Base-by-base conservation (phyloP, 2,113 vertebrate species). In the Odontophorus gujanensis region DNA sequence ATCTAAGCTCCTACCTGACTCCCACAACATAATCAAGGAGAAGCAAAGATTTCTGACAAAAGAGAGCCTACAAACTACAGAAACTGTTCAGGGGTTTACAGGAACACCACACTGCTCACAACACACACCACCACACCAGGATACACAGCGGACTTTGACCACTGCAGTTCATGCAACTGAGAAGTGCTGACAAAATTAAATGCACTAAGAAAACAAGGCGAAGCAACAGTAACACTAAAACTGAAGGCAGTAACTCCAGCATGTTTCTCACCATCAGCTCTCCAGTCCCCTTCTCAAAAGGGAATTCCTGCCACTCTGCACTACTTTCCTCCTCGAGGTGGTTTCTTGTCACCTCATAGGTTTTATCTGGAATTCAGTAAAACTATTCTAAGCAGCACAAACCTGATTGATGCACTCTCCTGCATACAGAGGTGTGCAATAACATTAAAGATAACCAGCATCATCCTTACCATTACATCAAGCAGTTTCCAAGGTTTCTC, bases 401-500 rank as follows among this genome's bases (percentile, higher is more conserved):
- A 80, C 28, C n/a, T 59, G 8, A 38, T 92, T 81, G 61, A 68
- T 76, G 59, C 25, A 43, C n/a, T 84, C 22, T 63, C 45, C 45
- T 69, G 83, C 87, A 79, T 55, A 47, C 43, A 13, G 2, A 55
- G 32, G 6, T 36, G 53, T 19, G 66, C 72, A 95, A 63, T 86
- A 93, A 74, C 43, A 63, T 77, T 89, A 83, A 79, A 34, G 73
- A 77, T 65, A 87, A 74, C 63, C 72, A 26, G 16, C 7, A 76
- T 89, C 22, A 10, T 75, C 47, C 76, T 85, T 77, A 82, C 65
- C 47, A 67, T 90, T 90, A 63, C 66, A 76, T 93, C 51, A 79
- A 84, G 78, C 58, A 89, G 85, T 93, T 93, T 88, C 57, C 69
- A 87, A 89, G 38, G 55, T 80, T 92, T 91, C 50, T 91, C 79